phyloP scores from a whole-genome alignment of 2,113 vertebrate genomes.

The Corydoras maculifer region DNA sequence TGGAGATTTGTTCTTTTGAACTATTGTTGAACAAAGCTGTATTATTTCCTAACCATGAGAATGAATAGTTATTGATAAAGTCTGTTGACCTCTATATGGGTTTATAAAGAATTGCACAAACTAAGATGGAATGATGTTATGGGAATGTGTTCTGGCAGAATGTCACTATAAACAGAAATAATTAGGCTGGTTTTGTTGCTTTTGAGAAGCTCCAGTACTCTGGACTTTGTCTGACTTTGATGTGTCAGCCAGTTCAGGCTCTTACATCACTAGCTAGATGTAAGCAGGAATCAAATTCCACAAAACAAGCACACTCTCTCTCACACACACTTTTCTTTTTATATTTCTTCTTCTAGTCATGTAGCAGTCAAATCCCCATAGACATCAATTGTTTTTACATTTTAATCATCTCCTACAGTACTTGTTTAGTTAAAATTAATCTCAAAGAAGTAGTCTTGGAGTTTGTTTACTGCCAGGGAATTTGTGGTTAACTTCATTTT shows the following conservation, averaged over 20 bases:
- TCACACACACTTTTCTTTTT: slow-evolving; percentile 18
- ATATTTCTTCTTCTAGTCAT: slow-evolving; percentile 27
- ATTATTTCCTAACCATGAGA: too few species aligned
- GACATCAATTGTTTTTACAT: background rate
- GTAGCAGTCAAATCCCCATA: background rate
- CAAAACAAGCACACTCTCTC: slow-evolving; percentile 24
- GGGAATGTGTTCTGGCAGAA: slow-evolving; percentile 17
- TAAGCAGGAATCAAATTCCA: slow-evolving; percentile 18
- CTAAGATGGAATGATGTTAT: background rate
- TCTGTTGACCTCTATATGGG: too few species aligned
- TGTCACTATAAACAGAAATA: slow-evolving; percentile 32
- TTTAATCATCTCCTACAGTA: background rate
- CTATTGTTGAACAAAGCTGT: too few species aligned
- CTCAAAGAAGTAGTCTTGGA: background rate
- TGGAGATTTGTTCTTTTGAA: too few species aligned
- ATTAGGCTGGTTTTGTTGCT: slow-evolving; percentile 25
- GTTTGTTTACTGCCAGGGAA: background rate
- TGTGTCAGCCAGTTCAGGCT: slow-evolving; percentile 27
- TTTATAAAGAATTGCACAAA: too few species aligned
- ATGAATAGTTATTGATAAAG: too few species aligned
- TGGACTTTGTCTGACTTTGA: slow-evolving; percentile 34
- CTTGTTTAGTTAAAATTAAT: background rate
- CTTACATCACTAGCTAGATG: slow-evolving; percentile 27
- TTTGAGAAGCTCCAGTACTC: slow-evolving; percentile 30
- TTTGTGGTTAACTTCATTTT: background rate